A percentile compares a stretch with the other conserved stretches of the same genome.
phyloP scores from a whole-genome alignment of 1,140 invertebrate species.

The Stenopsyche tienmushanensis region DNA sequence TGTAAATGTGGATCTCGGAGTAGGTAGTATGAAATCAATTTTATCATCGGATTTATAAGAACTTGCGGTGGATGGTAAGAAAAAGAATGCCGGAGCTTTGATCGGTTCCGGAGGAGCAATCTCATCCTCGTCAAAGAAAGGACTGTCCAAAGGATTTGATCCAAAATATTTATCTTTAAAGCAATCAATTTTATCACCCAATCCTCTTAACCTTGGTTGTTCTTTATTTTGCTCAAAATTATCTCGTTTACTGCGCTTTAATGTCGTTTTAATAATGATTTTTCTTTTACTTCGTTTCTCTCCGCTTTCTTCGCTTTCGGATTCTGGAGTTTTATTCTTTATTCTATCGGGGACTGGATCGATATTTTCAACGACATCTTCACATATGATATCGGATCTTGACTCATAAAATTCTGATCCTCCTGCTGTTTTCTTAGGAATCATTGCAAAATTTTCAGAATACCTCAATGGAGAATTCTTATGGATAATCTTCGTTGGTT shows the following conservation, averaged over 20 bases:
- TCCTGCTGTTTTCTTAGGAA: conserved; percentile 58
- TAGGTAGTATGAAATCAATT: background rate
- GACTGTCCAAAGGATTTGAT: conserved; percentile 70
- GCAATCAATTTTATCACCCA: conserved; percentile 74
- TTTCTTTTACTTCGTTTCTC: conserved; percentile 34
- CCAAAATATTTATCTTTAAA: conserved; percentile 74
- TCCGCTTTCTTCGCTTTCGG: conserved; percentile 43
- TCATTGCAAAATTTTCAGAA: conserved; percentile 58
- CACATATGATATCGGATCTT: conserved; percentile 50
- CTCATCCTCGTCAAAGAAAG: conserved; percentile 65
- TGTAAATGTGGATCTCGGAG: background rate
- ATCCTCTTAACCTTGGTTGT: conserved; percentile 51
- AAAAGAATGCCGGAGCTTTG: conserved; percentile 33
- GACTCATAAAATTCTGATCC: conserved; percentile 64
- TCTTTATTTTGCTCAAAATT: conserved; percentile 42
- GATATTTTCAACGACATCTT: conserved; percentile 55
- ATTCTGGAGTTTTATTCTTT: conserved; percentile 48
- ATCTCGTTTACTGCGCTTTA: conserved; percentile 15
- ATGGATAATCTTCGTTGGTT: background rate
- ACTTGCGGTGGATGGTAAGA: conserved; percentile 4
- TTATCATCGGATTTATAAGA: background rate
- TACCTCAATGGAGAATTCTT: conserved; percentile 61
- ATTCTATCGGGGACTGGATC: conserved; percentile 57
- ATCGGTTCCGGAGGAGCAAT: conserved; percentile 50
- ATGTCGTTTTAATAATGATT: background rate